Base-by-base conservation (phyloP, 2,113 vertebrate species). In the Sinocyclocheilus grahami region DNA sequence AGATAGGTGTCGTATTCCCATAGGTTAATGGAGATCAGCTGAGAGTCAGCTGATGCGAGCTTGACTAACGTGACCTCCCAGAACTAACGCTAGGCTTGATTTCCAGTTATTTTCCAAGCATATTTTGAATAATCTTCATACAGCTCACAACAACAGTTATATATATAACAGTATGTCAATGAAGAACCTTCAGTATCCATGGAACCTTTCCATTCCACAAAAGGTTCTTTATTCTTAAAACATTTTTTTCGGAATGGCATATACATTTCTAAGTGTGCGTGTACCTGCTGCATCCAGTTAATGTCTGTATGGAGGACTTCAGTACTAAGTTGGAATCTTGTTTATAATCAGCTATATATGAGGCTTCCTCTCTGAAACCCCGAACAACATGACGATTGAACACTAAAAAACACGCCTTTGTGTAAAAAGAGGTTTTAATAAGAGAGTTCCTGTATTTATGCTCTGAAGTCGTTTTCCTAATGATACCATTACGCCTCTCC, bases 401-500 rank as follows among this genome's bases (percentile, higher is more conserved):
- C 1, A 18, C 12, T 11, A 51, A 33, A 62, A 13, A 79, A n/a
- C 20, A n/a, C 22, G 33, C 8, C 24, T 58, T 79, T 14, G 33
- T 20, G 33, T n/a, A 14, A 37, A 78, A 12, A 78, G 12, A 65
- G 30, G 12, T 63, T 63, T 81, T 81, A 78, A 12, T 18, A 78
- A 78, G 2, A 39, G 10, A 18, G 14, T 72, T 72, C 5, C 8
- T 72, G 27, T 39, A 72, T 37, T 72, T 72, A 8, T 1, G 33
- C 14, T 37, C 69, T 10, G 18, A 5, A 72, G 33, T 42, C 11
- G 72, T 46, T 71, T 30, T 55, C 24, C 24, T 55, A 82, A 51
- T 48, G 80, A 82, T 53, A 33, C n/a, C 60, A 71, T 78, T 62
- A 82, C 60, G 80, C 83, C 69, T 87, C 85, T 39, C 78, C 51